Evolutionary conservation across 1,140 invertebrate species (phyloP).

Genomic region (Cecropterus lyciades): DNA sequence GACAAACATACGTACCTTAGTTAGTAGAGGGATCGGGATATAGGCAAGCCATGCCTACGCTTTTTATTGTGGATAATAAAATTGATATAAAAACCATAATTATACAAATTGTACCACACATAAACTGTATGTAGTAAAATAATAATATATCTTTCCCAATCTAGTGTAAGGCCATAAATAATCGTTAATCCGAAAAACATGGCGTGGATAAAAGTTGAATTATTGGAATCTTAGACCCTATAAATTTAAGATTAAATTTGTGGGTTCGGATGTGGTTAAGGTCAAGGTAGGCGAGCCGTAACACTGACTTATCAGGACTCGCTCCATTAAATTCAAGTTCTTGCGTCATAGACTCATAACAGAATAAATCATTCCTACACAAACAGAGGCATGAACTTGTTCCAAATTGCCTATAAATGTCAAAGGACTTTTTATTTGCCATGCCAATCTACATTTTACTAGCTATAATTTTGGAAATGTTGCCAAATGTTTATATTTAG

Average conservation of each 20-base stretch:
- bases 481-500: no score
- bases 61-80: no score
- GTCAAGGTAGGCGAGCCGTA: not conserved
- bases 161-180: not conserved
- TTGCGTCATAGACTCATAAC: not conserved
- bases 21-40: no score
- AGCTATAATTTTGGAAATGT: no score
- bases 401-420: conserved; percentile 6
- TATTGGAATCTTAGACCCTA: conserved; percentile 6
- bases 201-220: not conserved
- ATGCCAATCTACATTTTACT: not conserved
- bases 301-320: conserved; percentile 3
- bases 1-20: no score
- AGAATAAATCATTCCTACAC: not conserved
- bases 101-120: no score
- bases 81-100: no score
- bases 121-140: no score
- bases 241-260: conserved; percentile 16
- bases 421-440: not conserved
- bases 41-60: no score
- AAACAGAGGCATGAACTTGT: not conserved
- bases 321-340: conserved; percentile 16
- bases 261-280: conserved; percentile 8
- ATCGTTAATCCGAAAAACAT: not conserved
- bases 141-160: not conserved